Percentiles rank a stretch among this genome's conserved stretches.
phyloP scores from a whole-genome alignment of 1,140 invertebrate genomes.

The Listronotus oregonensis region DNA sequence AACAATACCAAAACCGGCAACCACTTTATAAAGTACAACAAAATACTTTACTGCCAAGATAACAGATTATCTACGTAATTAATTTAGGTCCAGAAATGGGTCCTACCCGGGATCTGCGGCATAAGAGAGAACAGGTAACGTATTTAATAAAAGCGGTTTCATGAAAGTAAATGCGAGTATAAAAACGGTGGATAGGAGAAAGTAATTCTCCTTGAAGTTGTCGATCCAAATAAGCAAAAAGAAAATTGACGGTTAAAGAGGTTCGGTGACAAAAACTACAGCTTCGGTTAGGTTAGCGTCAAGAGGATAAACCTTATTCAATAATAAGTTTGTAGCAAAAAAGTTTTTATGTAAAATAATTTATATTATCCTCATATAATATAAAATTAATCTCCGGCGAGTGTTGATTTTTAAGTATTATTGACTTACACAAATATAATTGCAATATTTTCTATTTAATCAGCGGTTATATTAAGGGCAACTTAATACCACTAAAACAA shows the following conservation, averaged over 20 bases:
- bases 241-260: constrained; percentile 33
- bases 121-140: constrained; percentile 19
- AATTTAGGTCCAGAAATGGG: not conserved
- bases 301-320: constrained; percentile 10
- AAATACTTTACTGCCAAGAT: too few relatives aligned
- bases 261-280: constrained; percentile 20
- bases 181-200: constrained; percentile 28
- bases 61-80: not conserved
- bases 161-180: constrained; percentile 32
- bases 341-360: too few relatives aligned
- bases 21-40: too few relatives aligned
- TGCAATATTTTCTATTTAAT: too few relatives aligned
- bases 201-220: constrained; percentile 31
- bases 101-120: not conserved
- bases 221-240: constrained; percentile 31
- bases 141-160: constrained; percentile 32
- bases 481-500: too few relatives aligned
- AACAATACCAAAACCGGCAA: too few relatives aligned
- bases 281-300: constrained; percentile 20
- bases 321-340: constrained; percentile 26
- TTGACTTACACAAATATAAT: too few relatives aligned
- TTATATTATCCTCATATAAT: too few relatives aligned
- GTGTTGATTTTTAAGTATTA: too few relatives aligned
- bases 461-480: too few relatives aligned
- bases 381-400: too few relatives aligned